These are phyloP conservation scores for Prietella phreatophila DNA, from an alignment of 2,113 vertebrate species.

Conservation along the genomic window DNA sequence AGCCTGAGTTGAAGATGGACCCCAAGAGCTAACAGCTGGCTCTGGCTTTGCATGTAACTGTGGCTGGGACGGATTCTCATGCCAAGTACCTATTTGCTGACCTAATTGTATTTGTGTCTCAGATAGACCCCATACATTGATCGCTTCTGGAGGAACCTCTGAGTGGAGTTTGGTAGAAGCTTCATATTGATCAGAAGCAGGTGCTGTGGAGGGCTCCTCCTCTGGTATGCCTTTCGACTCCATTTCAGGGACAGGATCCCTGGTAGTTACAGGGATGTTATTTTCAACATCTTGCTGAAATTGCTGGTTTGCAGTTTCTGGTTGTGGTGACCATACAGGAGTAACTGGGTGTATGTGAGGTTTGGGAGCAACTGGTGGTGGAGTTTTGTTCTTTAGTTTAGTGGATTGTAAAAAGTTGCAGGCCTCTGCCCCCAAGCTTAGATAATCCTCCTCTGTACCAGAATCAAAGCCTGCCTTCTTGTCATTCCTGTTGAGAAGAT, in stretches of 20 bases:
- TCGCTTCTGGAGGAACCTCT: constrained; percentile 53
- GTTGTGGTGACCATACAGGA: constrained; percentile 81
- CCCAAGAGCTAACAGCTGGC: constrained; percentile 56
- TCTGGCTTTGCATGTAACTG: constrained; percentile 51
- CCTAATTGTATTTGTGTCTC: constrained; percentile 60
- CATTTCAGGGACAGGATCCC: constrained; percentile 66
- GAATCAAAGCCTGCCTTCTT: constrained; percentile 86
- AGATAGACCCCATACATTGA: constrained; percentile 52
- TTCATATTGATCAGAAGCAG: constrained; percentile 59
- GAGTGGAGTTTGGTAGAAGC: constrained; percentile 47
- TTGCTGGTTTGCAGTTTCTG: constrained; percentile 67
- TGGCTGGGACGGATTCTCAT: constrained; percentile 53
- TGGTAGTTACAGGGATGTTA: constrained; percentile 69
- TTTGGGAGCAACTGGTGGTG: constrained; percentile 95
- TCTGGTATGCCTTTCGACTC: constrained; percentile 72
- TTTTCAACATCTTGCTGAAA: constrained; percentile 76
- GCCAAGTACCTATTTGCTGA: constrained; percentile 55
- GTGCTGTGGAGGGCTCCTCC: constrained; percentile 56
- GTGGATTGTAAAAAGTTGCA: constrained; percentile 93
- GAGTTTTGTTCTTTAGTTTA: constrained; percentile 82
- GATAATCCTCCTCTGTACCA: constrained; percentile 94
- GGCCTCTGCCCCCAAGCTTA: constrained; percentile 95
- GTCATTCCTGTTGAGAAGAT: constrained; percentile 83
- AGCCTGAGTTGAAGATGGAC: constrained; percentile 52
- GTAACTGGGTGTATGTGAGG: constrained; percentile 80